Base-by-base conservation (phyloP, 2,888 invertebrate species). In the Scrobipalpa atriplicella region DNA sequence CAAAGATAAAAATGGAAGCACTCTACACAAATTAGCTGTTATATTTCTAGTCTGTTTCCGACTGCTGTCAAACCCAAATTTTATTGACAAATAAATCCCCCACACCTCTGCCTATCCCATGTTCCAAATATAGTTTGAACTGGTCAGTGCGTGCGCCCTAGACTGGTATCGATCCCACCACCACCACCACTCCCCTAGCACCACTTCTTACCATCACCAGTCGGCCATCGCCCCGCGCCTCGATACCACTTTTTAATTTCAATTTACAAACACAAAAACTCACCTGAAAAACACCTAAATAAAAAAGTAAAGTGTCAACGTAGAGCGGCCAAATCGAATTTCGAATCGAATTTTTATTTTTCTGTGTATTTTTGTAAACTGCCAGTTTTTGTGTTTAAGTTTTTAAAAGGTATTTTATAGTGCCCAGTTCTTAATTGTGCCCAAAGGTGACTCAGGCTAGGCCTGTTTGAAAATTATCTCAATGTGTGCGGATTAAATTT, bases 61-160 rank as follows among this genome's bases (percentile, higher is more conserved):
- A 39, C 61, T 0, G 10, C 39, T 11, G 39, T 61, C 61, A 61
- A 52, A 29, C 66, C 66, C 56, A 54, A 63, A 16, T 66, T 66
- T 61, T 66, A 72, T 72, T 70, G 76, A 76, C 75, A 72, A 68
- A 71, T 70, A 66, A 38, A 58, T n/a, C 29, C 72, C 71, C 81
- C 78, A 77, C 82, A 72, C 84, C 84, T 80, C 41, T 66, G 76
- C 70, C 76, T 69, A 76, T 78, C 58, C 58, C 79, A 78, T 73
- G 73, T 70, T 81, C 82, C 82, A 84, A 85, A 87, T 86, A 86
- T 87, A 89, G 13, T 75, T 72, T 69, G 75, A 72, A 82, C 80
- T 86, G 91, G 90, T 85, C 90, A 91, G 86, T 92, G 92, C 92
- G 92, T 92, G 89, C 90, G 90, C 85, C 87, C 85, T 82, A 87